Base-by-base conservation (phyloP, 2,113 vertebrate genomes). In the Sisor rabdophorus region DNA sequence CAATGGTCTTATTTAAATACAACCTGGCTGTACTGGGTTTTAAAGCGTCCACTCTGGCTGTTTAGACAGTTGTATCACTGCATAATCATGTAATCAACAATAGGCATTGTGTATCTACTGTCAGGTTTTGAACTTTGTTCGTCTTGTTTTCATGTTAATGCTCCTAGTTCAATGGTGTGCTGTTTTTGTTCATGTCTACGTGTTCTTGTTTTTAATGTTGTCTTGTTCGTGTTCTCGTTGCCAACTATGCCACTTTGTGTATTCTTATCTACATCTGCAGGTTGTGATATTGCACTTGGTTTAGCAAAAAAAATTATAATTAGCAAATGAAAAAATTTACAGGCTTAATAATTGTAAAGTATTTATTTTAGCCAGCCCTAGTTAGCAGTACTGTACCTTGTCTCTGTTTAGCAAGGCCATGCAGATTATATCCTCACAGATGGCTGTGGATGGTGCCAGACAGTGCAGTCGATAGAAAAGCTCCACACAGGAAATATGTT, bases 401-500 rank as follows among this genome's bases (percentile, higher is more conserved):
- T 98, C 93, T 26, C 81, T 85, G 84, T 96, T 92, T 85, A 95
- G 70, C 9, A 99, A 89, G 0, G 95, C 92, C 0, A 95, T 94
- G 85, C 97, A 98, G 88, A 99, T 94, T 80, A 99, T 96, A 84
- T 98, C 96, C 83, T 99, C 97, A 0, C 97, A 99, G 89, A 98
- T 90, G 79, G 86, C 93, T 19, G 94, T 90, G 0, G 95, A 93
- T 0, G 97, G 96, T 52, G 97, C 95, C 87, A 99, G 88, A 89
- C 96, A 97, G 86, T 99, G 97, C 11, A 99, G 91, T 54, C 93
- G 91, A 87, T 97, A 98, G 86, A 98, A 98, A 19, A 99, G 87
- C 56, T 98, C 97, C 73, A 99, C 97, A 1, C 94, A 95, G 76
- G 94, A 91, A 82, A 94, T 87, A 56, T 99, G 97, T 73, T 98